These are phyloP conservation scores for Agrochola lota DNA, from an alignment of 2,888 invertebrate genomes.

Conservation along the genomic window DNA sequence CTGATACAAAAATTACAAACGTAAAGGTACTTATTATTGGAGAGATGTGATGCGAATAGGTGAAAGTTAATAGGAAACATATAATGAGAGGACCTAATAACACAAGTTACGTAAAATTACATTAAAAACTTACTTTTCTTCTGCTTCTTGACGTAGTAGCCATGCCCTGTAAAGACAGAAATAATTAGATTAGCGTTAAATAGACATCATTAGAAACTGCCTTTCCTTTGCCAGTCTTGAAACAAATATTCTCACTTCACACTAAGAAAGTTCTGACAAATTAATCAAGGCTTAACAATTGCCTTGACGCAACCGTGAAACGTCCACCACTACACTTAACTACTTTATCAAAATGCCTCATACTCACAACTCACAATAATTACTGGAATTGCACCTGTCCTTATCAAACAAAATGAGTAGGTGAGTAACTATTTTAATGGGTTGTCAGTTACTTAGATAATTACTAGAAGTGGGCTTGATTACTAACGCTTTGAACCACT, in stretches of 20 bases:
- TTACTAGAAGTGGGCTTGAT: constrained; percentile 33
- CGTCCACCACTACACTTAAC: constrained; percentile 20
- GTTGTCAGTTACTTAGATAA: constrained; percentile 38
- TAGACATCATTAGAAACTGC: background rate
- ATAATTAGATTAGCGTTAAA: constrained; percentile 37
- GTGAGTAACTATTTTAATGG: constrained; percentile 45
- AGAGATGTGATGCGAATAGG: background rate
- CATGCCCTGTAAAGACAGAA: constrained; percentile 84
- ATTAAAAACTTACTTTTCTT: constrained; percentile 77
- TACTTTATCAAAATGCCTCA: constrained; percentile 30
- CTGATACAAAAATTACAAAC: background rate
- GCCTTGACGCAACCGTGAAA: constrained; percentile 13
- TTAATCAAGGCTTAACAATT: constrained; percentile 14
- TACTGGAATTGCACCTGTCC: constrained; percentile 41
- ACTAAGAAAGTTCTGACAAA: constrained; percentile 12
- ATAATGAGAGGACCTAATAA: background rate
- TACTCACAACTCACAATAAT: constrained; percentile 46
- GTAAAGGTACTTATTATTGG: background rate
- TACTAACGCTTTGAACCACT: constrained; percentile 26
- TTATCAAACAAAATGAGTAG: constrained; percentile 56
- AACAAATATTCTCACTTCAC: constrained; percentile 14
- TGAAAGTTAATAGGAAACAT: background rate
- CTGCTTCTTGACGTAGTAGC: constrained; percentile 76
- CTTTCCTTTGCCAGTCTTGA: background rate
- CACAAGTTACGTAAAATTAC: background rate